Evolutionary conservation across 2,888 invertebrate genomes (phyloP), one percentile per base, ranked within the genome.

Genomic region (Calameuta pallipes): DNA sequence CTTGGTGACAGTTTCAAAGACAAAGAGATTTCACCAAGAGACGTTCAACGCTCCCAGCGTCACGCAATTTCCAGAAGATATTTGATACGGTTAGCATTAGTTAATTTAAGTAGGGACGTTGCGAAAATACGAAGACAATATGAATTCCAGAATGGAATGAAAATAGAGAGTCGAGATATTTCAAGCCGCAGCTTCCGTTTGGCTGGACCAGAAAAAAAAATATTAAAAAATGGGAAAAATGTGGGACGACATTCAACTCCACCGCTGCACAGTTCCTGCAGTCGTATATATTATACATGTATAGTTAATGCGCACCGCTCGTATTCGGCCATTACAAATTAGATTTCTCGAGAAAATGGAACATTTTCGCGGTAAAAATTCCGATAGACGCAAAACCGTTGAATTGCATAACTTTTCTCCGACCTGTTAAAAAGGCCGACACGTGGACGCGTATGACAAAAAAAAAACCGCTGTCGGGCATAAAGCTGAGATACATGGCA

Each of bases 181-280:
- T 56, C 56, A 56, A 56, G 56, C 56, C 56, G 15, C 56, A 23
- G 23, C 23, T 15, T 23, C 23, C 56, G 15, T 23, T 56, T 56
- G 23, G 56, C 23, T 23, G 56, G 56, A 56, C 9, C 6, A 37
- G 13, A 13, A 15, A 37, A 15, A 56, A 56, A 23, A 4, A 1
- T 0, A 13, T 15, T 15, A 23, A 41, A 23, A 23, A 56, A 6
- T 0, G 23, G 9, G 2, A 56, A 56, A 23, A 56, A 56, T 56
- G 56, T 56, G 9, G 23, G 9, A 23, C 56, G 56, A 56, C 56
- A 56, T 56, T 56, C 56, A 56, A 56, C 9, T 56, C 23, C 56
- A 56, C 9, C 23, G 81, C 78, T 76, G 80, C 83, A 80, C 81
- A 86, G 85, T 86, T 85, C 85, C 85, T 86, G 85, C 82, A 86